Conservation (phyloP, 2,113 vertebrate genomes). For the Amblyopsis rosae region DNA sequence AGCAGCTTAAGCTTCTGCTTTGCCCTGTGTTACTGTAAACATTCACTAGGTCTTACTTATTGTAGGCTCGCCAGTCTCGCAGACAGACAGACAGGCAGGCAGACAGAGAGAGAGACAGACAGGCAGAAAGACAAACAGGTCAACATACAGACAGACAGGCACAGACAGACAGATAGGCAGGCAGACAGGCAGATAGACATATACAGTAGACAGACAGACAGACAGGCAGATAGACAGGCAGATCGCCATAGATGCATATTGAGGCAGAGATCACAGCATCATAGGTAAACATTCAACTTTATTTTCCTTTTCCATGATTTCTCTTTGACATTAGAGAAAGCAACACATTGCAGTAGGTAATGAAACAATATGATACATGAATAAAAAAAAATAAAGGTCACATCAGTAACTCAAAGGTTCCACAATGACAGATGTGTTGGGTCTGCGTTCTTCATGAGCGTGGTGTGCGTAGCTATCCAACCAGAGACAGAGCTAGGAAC, state of each 20-base stretch:
- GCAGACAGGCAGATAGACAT: too few relatives aligned
- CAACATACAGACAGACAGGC: too few relatives aligned
- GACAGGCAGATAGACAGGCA: too few relatives aligned
- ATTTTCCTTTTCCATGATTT: constrained; percentile 52
- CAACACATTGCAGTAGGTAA: constrained; percentile 34
- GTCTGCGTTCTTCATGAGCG: constrained; percentile 28
- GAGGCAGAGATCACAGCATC: constrained; percentile 23
- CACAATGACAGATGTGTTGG: constrained; percentile 42
- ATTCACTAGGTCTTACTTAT: too few relatives aligned
- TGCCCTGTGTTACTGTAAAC: too few relatives aligned
- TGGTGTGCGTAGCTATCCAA: constrained; percentile 69
- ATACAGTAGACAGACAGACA: too few relatives aligned
- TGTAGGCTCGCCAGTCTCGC: too few relatives aligned
- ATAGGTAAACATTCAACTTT: constrained; percentile 59
- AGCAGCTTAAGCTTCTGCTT: too few relatives aligned
- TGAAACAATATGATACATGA: constrained; percentile 24
- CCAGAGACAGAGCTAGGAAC: constrained; percentile 72
- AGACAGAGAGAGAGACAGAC: too few relatives aligned
- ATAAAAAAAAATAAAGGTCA: constrained; percentile 22
- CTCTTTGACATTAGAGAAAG: constrained; percentile 51
- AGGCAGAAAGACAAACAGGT: too few relatives aligned
- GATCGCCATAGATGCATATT: constrained; percentile 1
- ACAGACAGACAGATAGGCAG: too few relatives aligned
- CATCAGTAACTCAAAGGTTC: constrained; percentile 22
- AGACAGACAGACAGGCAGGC: too few relatives aligned